A percentile compares a stretch with the other conserved stretches of the same genome.
phyloP scores from a whole-genome alignment of 2,888 invertebrate species.

The Prosapia bicincta region DNA sequence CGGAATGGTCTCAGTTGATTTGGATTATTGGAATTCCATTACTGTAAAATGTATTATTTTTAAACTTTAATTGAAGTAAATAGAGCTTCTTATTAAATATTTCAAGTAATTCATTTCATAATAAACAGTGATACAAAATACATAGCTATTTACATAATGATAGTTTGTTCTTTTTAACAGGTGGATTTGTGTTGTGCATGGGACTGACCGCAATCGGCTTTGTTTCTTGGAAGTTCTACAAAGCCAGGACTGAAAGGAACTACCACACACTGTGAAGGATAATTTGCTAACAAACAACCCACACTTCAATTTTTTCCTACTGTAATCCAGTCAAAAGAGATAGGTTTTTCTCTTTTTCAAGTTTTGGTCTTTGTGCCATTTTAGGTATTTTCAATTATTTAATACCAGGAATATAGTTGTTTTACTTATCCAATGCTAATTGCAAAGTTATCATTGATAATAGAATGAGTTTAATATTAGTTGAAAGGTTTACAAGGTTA shows the following conservation, averaged over 20 bases:
- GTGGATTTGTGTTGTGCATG: constrained; percentile 78
- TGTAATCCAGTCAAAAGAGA: background rate
- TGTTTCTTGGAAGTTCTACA: constrained; percentile 85
- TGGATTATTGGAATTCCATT: too few species aligned
- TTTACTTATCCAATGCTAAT: background rate
- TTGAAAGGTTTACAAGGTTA: background rate
- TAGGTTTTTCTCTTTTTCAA: background rate
- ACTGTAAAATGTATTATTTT: too few species aligned
- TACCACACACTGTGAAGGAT: constrained; percentile 79
- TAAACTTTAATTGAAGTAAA: too few species aligned
- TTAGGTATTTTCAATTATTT: background rate
- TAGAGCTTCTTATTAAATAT: too few species aligned
- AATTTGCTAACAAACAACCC: background rate
- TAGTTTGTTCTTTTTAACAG: constrained; percentile 46
- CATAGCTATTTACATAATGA: too few species aligned
- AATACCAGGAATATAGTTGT: background rate
- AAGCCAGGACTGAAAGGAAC: constrained; percentile 80
- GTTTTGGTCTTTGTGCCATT: background rate
- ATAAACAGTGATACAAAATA: too few species aligned
- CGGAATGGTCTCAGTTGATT: too few species aligned
- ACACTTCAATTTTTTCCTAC: background rate
- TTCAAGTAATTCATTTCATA: too few species aligned
- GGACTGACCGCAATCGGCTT: constrained; percentile 76
- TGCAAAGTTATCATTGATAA: background rate
- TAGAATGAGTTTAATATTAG: background rate